Percentiles rank a stretch among this genome's conserved stretches.
Conservation (phyloP, 2,797 vertebrate genomes). For the Fistularia commersonii region DNA sequence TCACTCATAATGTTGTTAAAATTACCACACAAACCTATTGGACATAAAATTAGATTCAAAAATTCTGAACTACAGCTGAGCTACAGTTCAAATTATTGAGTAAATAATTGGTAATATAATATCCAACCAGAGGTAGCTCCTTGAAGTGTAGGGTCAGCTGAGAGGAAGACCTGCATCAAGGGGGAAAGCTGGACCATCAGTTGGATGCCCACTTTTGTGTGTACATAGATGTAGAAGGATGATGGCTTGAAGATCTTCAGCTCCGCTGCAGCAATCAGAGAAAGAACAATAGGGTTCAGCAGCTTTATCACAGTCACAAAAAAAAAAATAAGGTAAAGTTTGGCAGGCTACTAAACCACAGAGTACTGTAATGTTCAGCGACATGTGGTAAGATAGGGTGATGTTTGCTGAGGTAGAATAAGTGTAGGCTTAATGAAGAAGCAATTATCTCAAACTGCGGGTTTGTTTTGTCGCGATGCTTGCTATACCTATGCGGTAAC, state of each 20-base stretch:
- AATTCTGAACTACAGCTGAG: no score
- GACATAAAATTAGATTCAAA: background rate
- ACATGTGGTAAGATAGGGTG: background rate
- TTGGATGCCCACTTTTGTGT: constrained; percentile 70
- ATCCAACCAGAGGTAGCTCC: constrained; percentile 79
- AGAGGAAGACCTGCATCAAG: constrained; percentile 82
- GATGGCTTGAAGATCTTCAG: constrained; percentile 79
- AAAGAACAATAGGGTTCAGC: background rate
- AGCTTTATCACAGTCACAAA: background rate
- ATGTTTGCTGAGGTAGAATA: no score
- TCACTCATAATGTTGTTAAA: constrained; percentile 81
- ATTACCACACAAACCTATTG: constrained; percentile 85
- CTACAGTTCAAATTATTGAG: no score
- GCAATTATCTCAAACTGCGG: no score
- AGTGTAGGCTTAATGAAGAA: no score
- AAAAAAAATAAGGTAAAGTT: no score
- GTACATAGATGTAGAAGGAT: constrained; percentile 77
- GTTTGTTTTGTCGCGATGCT: no score
- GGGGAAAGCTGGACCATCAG: constrained; percentile 81
- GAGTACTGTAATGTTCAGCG: background rate
- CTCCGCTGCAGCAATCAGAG: constrained; percentile 54
- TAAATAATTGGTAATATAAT: no score
- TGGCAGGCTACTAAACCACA: no score
- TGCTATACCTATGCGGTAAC: constrained; percentile 3
- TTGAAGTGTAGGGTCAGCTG: constrained; percentile 59